A percentile compares a stretch with the other conserved stretches of the same genome.
Evolutionary conservation across 2,797 vertebrate species (phyloP).

Genomic region (Schizopygopsis pylzovi): DNA sequence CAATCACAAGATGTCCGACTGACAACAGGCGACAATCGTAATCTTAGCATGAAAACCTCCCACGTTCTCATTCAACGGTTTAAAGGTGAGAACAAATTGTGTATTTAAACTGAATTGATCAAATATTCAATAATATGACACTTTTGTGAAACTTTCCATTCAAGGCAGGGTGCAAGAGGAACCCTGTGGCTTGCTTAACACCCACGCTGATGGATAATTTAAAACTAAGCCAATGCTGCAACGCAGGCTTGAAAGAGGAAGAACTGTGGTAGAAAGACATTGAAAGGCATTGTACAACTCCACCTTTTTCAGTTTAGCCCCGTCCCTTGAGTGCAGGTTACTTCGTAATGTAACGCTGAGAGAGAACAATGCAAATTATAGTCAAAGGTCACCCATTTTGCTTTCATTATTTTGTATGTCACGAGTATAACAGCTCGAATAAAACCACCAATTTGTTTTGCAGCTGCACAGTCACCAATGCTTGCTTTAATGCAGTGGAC

Average conservation of each 20-base stretch:
- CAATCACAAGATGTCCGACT: slow-evolving; percentile 29
- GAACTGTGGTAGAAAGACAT: slow-evolving; percentile 48
- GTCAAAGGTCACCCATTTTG: slow-evolving; percentile 14
- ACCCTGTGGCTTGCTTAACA: slow-evolving; percentile 60
- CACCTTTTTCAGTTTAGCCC: slow-evolving; percentile 3
- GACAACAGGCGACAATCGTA: background rate
- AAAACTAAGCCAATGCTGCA: slow-evolving; percentile 60
- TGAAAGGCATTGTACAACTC: slow-evolving; percentile 43
- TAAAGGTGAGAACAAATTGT: background rate
- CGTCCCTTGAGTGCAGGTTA: slow-evolving; percentile 34
- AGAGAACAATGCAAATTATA: slow-evolving; percentile 43
- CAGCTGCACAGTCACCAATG: slow-evolving; percentile 45
- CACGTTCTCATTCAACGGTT: slow-evolving; percentile 3
- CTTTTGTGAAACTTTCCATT: slow-evolving; percentile 57
- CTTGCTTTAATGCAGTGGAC: slow-evolving; percentile 33
- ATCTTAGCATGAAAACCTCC: slow-evolving; percentile 8
- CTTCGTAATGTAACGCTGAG: background rate
- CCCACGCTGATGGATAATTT: slow-evolving; percentile 63
- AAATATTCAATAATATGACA: slow-evolving; percentile 44
- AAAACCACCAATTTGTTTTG: slow-evolving; percentile 49
- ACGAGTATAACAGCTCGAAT: slow-evolving; percentile 20
- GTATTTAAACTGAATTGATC: slow-evolving; percentile 24
- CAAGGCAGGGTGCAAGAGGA: slow-evolving; percentile 57
- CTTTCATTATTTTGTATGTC: slow-evolving; percentile 22
- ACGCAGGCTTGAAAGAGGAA: slow-evolving; percentile 65